Conservation (phyloP, 1,140 invertebrate genomes). For the Drosophila lacteicornis region DNA sequence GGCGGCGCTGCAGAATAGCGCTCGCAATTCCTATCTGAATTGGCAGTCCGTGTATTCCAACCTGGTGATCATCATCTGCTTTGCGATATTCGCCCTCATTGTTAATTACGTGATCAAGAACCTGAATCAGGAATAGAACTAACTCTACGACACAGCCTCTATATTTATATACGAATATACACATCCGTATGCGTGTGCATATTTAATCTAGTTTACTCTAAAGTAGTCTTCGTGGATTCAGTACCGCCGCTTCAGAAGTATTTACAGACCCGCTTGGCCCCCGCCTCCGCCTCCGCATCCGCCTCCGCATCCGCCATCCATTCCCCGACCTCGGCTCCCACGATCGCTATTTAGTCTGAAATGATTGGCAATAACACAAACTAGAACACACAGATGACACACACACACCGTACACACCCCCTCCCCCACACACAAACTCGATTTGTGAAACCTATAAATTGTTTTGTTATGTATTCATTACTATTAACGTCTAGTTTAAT, state of each 20-base stretch:
- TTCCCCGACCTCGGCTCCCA: slow-evolving; percentile 21
- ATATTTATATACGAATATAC: slow-evolving; percentile 60
- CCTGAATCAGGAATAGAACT: slow-evolving; percentile 84
- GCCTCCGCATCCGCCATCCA: slow-evolving; percentile 6
- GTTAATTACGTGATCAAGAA: slow-evolving; percentile 85
- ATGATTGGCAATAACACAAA: slow-evolving; percentile 58
- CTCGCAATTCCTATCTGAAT: slow-evolving; percentile 76
- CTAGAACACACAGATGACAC: slow-evolving; percentile 16
- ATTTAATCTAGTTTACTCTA: slow-evolving; percentile 72
- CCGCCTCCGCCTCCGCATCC: not conserved
- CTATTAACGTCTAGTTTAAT: slow-evolving; percentile 68
- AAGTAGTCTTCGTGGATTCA: slow-evolving; percentile 52
- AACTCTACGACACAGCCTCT: slow-evolving; percentile 66
- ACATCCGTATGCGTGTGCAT: slow-evolving; percentile 57
- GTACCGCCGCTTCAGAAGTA: slow-evolving; percentile 68
- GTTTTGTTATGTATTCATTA: slow-evolving; percentile 80
- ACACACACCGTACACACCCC: not conserved
- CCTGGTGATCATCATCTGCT: slow-evolving; percentile 82
- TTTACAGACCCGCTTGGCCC: slow-evolving; percentile 58
- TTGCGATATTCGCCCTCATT: slow-evolving; percentile 84
- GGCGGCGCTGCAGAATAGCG: slow-evolving; percentile 59
- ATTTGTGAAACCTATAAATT: slow-evolving; percentile 62
- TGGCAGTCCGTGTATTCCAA: slow-evolving; percentile 84
- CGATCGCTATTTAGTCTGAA: slow-evolving; percentile 55
- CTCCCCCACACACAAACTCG: slow-evolving; percentile 39